Evolutionary conservation across 2,888 invertebrate species (phyloP), one percentile per base, ranked within the genome.

Genomic region (Andricus quercusramuli): DNA sequence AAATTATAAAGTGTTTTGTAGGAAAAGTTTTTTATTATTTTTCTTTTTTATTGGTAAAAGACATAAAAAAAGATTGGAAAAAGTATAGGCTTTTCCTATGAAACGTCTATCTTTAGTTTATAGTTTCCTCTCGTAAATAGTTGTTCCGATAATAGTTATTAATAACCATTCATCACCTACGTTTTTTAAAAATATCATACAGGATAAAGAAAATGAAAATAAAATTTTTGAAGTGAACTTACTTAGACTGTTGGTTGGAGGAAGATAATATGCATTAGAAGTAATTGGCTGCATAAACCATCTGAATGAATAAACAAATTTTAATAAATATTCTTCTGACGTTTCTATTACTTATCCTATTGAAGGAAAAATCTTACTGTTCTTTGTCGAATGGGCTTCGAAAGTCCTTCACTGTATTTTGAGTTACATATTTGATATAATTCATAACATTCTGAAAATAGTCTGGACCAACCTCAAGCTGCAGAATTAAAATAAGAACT

Each of bases 371-470:
- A 32, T 51, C 78, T 78, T 78, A 68, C 78, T 78, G 32, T n/a
- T 68, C 56, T 78, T 59, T 78, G 2, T 78, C 67, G 11, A 66
- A 78, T 15, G 67, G 67, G 15, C n/a, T 66, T 59, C 41, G 41
- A 20, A 32, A 68, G 13, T 37, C 51, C 11, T 51, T 66, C 13
- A n/a, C 11, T 22, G 47, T 20, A 32, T 56, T 67, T 15, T 32
- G 20, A 4, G 47, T 68, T 11, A n/a, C 32, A 67, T 51, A 67
- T 29, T 41, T 37, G 4, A 56, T 44, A 68, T 68, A 68, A 78
- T 78, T 68, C 15, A 78, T 56, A 15, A 51, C 41, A 78, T 68
- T 78, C n/a, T 78, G 37, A 68, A 78, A 78, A 56, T 78, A 78
- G 51, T 68, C 47, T 2, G 51, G 68, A 29, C 68, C 78, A n/a